Base-by-base conservation (phyloP, 1,140 invertebrate genomes). In the Drosophila ficusphila region DNA sequence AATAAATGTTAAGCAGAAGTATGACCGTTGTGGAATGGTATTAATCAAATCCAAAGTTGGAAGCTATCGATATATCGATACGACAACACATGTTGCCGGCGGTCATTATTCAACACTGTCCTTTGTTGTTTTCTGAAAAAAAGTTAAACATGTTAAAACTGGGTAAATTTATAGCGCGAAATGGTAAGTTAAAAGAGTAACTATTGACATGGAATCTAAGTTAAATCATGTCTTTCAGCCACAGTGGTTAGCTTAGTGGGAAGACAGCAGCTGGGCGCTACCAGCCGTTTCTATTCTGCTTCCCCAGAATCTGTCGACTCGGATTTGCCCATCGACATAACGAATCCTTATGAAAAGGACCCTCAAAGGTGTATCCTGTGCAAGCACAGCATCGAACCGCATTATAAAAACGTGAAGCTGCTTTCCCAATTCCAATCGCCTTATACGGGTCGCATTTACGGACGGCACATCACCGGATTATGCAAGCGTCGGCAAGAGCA, bases 361-460 rank as follows among this genome's bases (percentile, higher is more conserved):
- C 94, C 92, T 54, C 92, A 91, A 8, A 90, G 94, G 77, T 99
- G 98, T 83, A 94, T 99, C 70, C 91, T 99, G n/a, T 99, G 98
- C 92, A 94, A 95, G 92, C 92, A 96, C 58, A 94, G 97, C 21
- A 95, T 99, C 42, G 92, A 93, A 8, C 95, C 97, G 0, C 94
- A 98, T 92, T 99, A 98, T 85, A 99, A 99, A 92, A 99, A 99
- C 92, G 94, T 95, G 0, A 94, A 96, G 52, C 91, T 99, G 4
- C 91, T 99, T 1, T 98, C 97, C 11, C 98, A 99, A 90, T 99
- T 99, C 92, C 95, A 99, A 88, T 99, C 98, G 38, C 95, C 96
- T 0, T 97, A 96, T 79, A 99, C 98, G 8, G 98, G 98, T 7
- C 93, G 94, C 73, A 94, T 98, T 54, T 99, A 99, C 92, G 96